phyloP scores from a whole-genome alignment of 2,888 invertebrate genomes.

The Synanthedon vespiformis region DNA sequence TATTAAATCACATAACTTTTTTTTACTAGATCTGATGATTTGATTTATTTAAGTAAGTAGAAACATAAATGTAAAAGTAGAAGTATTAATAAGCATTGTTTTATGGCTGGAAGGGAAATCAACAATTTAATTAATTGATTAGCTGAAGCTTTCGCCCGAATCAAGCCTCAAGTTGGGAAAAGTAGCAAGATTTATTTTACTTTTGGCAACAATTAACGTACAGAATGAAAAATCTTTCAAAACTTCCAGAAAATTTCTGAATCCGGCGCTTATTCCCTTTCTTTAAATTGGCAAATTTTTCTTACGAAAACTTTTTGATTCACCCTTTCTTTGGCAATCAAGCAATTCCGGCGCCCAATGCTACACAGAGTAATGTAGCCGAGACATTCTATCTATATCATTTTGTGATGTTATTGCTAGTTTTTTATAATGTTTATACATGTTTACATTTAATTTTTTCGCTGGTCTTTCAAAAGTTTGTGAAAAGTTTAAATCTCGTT shows the following conservation, averaged over 20 bases:
- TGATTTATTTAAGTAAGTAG: too few relatives aligned
- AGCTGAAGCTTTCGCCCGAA: constrained; percentile 34
- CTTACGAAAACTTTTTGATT: constrained; percentile 59
- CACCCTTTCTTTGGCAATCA: constrained; percentile 62
- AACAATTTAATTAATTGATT: constrained; percentile 64
- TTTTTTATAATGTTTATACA: too few relatives aligned
- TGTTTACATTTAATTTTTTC: too few relatives aligned
- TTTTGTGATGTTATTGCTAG: too few relatives aligned
- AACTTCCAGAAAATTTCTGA: constrained; percentile 38
- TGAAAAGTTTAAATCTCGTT: too few relatives aligned
- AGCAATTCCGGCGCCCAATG: constrained; percentile 34
- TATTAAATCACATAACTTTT: too few relatives aligned
- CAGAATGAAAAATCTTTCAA: constrained; percentile 66
- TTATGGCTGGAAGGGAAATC: constrained; percentile 18
- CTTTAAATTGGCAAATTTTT: constrained; percentile 65
- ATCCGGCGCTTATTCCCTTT: constrained; percentile 52
- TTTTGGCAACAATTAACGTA: constrained; percentile 62
- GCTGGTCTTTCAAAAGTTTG: too few relatives aligned
- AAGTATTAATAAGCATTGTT: too few relatives aligned
- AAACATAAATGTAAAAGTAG: too few relatives aligned
- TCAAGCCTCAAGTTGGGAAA: constrained; percentile 52
- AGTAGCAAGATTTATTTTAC: constrained; percentile 63
- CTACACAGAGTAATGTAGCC: constrained; percentile 13
- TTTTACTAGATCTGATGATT: too few relatives aligned
- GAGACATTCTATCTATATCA: too few relatives aligned